Evolutionary conservation across 2,888 invertebrate genomes (phyloP), one percentile per base, ranked within the genome.

Genomic region (Maniola hyperantus): DNA sequence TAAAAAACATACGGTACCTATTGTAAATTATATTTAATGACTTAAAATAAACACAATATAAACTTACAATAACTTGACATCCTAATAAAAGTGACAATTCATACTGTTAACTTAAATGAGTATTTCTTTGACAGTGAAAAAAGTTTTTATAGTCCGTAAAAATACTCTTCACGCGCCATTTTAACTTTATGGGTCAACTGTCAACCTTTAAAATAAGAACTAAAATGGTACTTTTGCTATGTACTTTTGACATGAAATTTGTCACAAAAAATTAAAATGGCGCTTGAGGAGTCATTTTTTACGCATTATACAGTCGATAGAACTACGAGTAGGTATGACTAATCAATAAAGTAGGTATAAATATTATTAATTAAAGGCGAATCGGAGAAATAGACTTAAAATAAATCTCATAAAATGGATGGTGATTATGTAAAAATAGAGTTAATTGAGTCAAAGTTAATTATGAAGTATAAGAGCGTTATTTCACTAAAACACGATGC

Each of bases 11-110:
- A 15, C n/a, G n/a, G n/a, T 18, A 7, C 0, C 2, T 48, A 10
- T 54, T 42, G 66, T 39, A 51, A 58, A 70, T 48, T 70, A 73
- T 75, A 67, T 83, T 82, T 82, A 82, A 80, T 83, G 70, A 73
- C 79, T 82, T 80, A 78, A 71, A 77, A 74, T 77, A 77, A 79
- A 72, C 77, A 78, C 76, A 81, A 74, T 79, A 81, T 73, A 73
- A 76, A 77, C 79, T 81, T 81, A 81, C 67, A 59, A 76, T 77
- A 77, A 66, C 70, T 68, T 77, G 76, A 66, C 70, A 69, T 60
- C 67, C 66, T 60, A 70, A 66, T 69, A 65, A 65, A 71, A 54
- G 61, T 67, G 53, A 70, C 67, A 67, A 66, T 44, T 58, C 59
- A 64, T 36, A 72, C 69, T 60, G 69, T 70, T 55, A 42, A 55